Evolutionary conservation across 2,113 vertebrate genomes (phyloP).

Genomic region (Pterocles burchelli): DNA sequence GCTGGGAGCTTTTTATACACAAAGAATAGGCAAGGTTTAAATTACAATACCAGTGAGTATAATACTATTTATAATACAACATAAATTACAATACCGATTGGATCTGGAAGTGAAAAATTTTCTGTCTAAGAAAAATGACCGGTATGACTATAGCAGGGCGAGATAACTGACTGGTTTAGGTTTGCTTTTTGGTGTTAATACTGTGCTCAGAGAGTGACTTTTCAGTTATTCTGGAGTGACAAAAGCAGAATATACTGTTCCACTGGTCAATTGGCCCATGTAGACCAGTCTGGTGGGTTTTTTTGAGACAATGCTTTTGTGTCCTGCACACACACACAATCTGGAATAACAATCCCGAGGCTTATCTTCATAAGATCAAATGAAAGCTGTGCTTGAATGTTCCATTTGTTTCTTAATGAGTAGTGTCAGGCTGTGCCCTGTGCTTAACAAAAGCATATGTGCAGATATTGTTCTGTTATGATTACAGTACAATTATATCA

Average conservation of each 20-base stretch:
- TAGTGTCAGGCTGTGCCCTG: conserved; percentile 48
- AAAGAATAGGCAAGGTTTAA: neutral
- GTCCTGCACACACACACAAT: neutral
- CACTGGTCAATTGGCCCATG: neutral
- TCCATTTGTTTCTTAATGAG: conserved; percentile 65
- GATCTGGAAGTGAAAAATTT: neutral
- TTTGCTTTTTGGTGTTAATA: neutral
- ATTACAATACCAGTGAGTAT: neutral
- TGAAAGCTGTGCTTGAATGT: conserved; percentile 45
- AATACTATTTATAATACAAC: neutral
- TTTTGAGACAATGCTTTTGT: conserved; percentile 5
- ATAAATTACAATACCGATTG: neutral
- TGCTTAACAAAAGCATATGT: conserved; percentile 68
- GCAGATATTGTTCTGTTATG: conserved; percentile 65
- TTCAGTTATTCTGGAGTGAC: neutral
- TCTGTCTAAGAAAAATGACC: neutral
- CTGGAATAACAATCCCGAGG: neutral
- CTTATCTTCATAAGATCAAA: conserved; percentile 56
- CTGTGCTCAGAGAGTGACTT: neutral
- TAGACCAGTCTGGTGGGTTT: neutral
- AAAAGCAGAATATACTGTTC: neutral
- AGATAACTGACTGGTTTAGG: neutral
- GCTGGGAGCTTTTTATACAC: neutral
- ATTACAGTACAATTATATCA: conserved; percentile 61
- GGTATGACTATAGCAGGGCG: neutral